These are phyloP conservation scores for Motacilla alba DNA, from an alignment of 2,113 vertebrate species.

Conservation along the genomic window DNA sequence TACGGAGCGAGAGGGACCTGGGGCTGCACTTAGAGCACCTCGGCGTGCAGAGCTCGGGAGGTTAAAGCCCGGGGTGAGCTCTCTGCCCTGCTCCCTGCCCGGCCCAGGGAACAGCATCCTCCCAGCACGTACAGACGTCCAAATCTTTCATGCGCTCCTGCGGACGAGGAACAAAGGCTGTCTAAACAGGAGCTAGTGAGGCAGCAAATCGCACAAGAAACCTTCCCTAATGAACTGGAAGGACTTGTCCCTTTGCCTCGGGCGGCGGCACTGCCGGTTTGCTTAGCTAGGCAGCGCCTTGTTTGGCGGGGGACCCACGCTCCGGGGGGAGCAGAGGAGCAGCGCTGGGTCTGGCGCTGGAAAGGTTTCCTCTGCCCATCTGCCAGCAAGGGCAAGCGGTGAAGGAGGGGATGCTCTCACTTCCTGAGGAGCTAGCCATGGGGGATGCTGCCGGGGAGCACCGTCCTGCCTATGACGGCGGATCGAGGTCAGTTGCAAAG, in stretches of 20 bases:
- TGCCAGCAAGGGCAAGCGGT: not conserved
- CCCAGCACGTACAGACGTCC: not conserved
- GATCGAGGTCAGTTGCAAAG: not conserved
- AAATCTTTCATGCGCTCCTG: constrained; percentile 6
- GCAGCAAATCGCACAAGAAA: constrained; percentile 59
- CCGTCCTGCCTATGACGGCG: not conserved
- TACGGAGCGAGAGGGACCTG: not conserved
- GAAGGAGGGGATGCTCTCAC: not conserved
- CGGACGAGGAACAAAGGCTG: constrained; percentile 12
- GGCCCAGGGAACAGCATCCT: not conserved
- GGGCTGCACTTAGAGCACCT: not conserved
- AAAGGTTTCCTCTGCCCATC: not conserved
- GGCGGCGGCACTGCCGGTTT: not conserved
- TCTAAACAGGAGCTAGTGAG: constrained; percentile 60
- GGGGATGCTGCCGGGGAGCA: not conserved
- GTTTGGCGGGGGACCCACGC: not conserved
- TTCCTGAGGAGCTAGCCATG: not conserved
- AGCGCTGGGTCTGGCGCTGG: not conserved
- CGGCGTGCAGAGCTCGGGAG: not conserved
- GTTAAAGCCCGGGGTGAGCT: not conserved
- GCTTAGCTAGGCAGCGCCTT: not conserved
- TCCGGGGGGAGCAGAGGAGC: not conserved
- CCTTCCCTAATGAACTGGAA: constrained; percentile 69
- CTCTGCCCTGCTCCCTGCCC: not conserved
- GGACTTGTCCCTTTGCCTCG: constrained; percentile 52